Percentiles rank a stretch among this genome's conserved stretches.
phyloP scores from a whole-genome alignment of 2,888 invertebrate genomes.

The Cheilosia vernalis region DNA sequence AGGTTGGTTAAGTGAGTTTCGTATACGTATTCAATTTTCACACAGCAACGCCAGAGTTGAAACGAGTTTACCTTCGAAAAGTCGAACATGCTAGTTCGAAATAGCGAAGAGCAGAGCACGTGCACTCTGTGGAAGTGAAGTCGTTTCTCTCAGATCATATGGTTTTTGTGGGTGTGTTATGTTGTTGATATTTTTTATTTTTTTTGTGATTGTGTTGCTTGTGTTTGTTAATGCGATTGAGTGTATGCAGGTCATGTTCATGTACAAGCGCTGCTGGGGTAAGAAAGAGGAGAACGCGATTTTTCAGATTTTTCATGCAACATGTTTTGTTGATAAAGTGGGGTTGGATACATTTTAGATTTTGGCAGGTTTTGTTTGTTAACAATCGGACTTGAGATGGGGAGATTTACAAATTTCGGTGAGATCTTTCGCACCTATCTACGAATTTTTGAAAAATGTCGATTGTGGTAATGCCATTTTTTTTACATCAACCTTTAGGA shows the following conservation, averaged over 20 bases:
- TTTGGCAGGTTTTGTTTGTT: too few species aligned
- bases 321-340: background rate
- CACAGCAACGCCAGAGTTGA: slow-evolving; percentile 1
- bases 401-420: too few species aligned
- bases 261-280: slow-evolving; percentile 25
- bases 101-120: slow-evolving; percentile 70
- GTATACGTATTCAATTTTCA: background rate
- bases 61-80: slow-evolving; percentile 66
- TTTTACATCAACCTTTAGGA: too few species aligned
- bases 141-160: slow-evolving; percentile 51
- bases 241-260: slow-evolving; percentile 69
- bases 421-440: too few species aligned
- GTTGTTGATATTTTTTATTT: slow-evolving; percentile 33
- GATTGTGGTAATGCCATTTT: too few species aligned
- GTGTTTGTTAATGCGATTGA: slow-evolving; percentile 48
- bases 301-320: background rate
- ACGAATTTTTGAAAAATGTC: too few species aligned
- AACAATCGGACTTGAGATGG: too few species aligned
- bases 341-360: background rate
- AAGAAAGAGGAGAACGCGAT: background rate
- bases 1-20: too few species aligned
- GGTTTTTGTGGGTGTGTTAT: slow-evolving; percentile 70
- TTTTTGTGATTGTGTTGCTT: slow-evolving; percentile 8
- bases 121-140: slow-evolving; percentile 47
- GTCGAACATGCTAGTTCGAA: slow-evolving; percentile 65